phyloP scores from a whole-genome alignment of 2,888 invertebrate genomes.

The Athripsodes cinereus region DNA sequence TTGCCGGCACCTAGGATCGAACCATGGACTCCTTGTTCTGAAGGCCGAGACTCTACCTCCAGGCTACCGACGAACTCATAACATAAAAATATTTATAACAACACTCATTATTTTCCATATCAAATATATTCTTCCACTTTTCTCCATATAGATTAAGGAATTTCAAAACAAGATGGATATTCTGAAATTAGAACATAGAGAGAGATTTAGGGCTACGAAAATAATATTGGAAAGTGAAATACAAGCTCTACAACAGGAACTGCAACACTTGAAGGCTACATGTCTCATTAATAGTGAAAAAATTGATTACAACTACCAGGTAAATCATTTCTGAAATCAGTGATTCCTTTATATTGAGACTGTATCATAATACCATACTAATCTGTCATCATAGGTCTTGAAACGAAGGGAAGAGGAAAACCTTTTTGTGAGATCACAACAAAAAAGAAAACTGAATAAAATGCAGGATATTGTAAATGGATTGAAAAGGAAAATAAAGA shows the following conservation, averaged over 20 bases:
- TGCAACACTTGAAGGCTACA: slow-evolving; percentile 70
- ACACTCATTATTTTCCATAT: too few species aligned
- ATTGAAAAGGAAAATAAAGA: slow-evolving; percentile 58
- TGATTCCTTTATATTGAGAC: not conserved
- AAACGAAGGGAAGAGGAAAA: slow-evolving; percentile 87
- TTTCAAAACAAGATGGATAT: slow-evolving; percentile 53
- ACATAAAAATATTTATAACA: too few species aligned
- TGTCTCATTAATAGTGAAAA: slow-evolving; percentile 85
- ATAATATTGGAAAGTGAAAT: slow-evolving; percentile 64
- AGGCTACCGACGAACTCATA: too few species aligned
- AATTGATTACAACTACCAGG: slow-evolving; percentile 83
- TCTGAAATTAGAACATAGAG: slow-evolving; percentile 63
- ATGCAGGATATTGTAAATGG: slow-evolving; percentile 65
- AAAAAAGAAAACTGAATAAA: slow-evolving; percentile 70
- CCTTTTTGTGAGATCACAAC: slow-evolving; percentile 69
- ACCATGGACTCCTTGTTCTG: too few species aligned
- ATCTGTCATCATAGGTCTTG: slow-evolving; percentile 47
- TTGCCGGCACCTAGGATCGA: too few species aligned
- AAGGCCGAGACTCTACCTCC: too few species aligned
- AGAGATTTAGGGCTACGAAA: slow-evolving; percentile 62
- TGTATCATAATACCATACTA: not conserved
- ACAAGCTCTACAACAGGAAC: slow-evolving; percentile 71
- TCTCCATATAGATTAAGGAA: slow-evolving; percentile 37
- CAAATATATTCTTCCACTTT: not conserved
- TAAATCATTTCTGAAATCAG: slow-evolving; percentile 24